Evolutionary conservation across 1,140 invertebrate genomes (phyloP), one percentile per base, ranked within the genome.

Genomic region (Bradynema listronoti): DNA sequence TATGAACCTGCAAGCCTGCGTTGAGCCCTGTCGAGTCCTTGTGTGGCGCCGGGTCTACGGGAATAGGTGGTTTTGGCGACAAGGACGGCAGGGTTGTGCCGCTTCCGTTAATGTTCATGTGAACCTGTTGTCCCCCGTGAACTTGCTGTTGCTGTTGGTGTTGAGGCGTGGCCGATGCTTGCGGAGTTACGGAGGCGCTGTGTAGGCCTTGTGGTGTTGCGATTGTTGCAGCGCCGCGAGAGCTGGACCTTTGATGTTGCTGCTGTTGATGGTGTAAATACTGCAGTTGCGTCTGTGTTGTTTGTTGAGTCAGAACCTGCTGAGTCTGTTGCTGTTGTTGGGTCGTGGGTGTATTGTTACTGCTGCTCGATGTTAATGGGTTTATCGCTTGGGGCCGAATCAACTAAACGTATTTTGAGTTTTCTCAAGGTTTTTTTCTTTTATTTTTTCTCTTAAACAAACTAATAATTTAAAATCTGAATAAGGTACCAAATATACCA

Each of bases 41-140:
- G 22, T 61, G 46, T n/a, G 61, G 61, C 30, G 61, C 61, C 14
- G 61, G 61, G 39, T 63, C 61, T 24, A 62, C 57, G 7, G 61
- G 61, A 0, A 63, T 50, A 11, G 24, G 42, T 25, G 61, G 33
- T 29, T 63, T 63, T 1, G 61, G 61, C 22, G 61, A 63, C 29
- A 43, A n/a, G 14, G 61, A 63, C 22, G n/a, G n/a, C n/a, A n/a
- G n/a, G n/a, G n/a, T n/a, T n/a, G n/a, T n/a, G n/a, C n/a, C n/a
- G n/a, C n/a, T n/a, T n/a, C n/a, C n/a, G n/a, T n/a, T n/a, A n/a
- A n/a, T n/a, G n/a, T n/a, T n/a, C n/a, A n/a, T n/a, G n/a, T n/a
- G n/a, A n/a, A n/a, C n/a, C n/a, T n/a, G 30, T 24, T 3, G n/a
- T 4, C 16, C 14, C 25, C 45, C 14, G 50, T 27, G 3, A 33